These are phyloP conservation scores for Catharus ustulatus DNA, from an alignment of 2,797 vertebrate species.

Conservation along the genomic window DNA sequence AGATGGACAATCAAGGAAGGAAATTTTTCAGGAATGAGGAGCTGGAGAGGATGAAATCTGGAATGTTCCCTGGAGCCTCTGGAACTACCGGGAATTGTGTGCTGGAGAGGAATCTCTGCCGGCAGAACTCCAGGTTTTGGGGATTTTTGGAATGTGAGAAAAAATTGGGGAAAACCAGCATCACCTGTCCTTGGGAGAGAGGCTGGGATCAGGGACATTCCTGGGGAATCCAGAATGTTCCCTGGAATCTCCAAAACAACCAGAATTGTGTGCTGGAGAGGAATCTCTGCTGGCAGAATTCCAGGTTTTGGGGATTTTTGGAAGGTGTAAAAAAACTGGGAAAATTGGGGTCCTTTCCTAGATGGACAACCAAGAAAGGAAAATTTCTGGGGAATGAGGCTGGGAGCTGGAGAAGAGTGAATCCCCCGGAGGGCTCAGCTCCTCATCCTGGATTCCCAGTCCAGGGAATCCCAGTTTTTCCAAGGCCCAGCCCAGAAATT, in stretches of 20 bases:
- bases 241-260: too few relatives aligned
- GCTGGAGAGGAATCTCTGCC: not conserved
- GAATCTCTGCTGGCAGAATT: rapidly evolving
- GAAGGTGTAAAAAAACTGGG: not conserved
- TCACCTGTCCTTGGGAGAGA: too few relatives aligned
- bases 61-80: not conserved
- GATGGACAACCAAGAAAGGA: not conserved
- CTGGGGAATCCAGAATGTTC: too few relatives aligned
- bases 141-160: not conserved
- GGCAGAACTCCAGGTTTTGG: rapidly evolving
- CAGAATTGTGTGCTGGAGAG: rapidly evolving
- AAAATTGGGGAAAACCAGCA: not conserved
- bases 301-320: not conserved
- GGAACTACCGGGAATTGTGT: rapidly evolving
- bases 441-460: rapidly evolving
- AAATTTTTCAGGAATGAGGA: too few relatives aligned
- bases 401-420: not conserved
- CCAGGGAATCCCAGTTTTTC: not conserved
- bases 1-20: too few relatives aligned
- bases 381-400: not conserved
- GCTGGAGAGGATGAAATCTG: too few relatives aligned
- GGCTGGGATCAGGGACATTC: too few relatives aligned
- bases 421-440: not conserved
- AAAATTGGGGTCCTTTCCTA: not conserved
- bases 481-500: not conserved